A percentile compares a stretch with the other conserved stretches of the same genome.
These are phyloP conservation scores for Nephotettix cincticeps DNA, from an alignment of 1,140 invertebrate species.

Conservation along the genomic window DNA sequence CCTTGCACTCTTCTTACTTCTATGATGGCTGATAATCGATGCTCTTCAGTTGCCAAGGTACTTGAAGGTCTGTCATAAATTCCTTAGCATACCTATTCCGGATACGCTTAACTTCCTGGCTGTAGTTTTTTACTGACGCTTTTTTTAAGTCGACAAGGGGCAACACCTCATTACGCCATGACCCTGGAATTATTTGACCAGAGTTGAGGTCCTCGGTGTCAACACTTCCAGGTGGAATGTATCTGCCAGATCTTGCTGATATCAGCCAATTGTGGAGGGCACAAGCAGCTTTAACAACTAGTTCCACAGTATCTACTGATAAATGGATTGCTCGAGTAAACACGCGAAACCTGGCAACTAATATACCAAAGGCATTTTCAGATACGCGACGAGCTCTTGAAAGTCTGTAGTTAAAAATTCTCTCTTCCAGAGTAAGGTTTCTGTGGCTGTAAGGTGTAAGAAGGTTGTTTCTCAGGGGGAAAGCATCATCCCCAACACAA, in stretches of 20 bases:
- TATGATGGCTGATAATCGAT: slow-evolving; percentile 5
- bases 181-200: background rate
- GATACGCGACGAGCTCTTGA: background rate
- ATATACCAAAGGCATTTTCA: slow-evolving; percentile 2
- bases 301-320: slow-evolving; percentile 12
- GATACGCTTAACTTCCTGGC: slow-evolving; percentile 13
- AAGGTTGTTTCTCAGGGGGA: slow-evolving; percentile 3
- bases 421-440: slow-evolving; percentile 6
- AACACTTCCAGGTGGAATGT: background rate
- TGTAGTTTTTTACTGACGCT: slow-evolving; percentile 8
- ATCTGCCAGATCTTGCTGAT: slow-evolving; percentile 14
- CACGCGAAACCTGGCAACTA: background rate
- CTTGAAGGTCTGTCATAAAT: slow-evolving; percentile 13
- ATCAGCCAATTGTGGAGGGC: slow-evolving; percentile 10
- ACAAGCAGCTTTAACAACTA: too few relatives aligned
- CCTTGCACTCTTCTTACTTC: too few relatives aligned
- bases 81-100: slow-evolving; percentile 6
- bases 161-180: too few relatives aligned
- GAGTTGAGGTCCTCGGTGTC: slow-evolving; percentile 9
- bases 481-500: background rate
- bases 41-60: slow-evolving; percentile 13
- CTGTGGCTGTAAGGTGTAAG: slow-evolving; percentile 12
- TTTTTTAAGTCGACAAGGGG: background rate
- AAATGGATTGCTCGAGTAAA: background rate
- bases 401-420: background rate